Evolutionary conservation across 1,140 invertebrate species (phyloP).

Genomic region (Bombus consobrinus): DNA sequence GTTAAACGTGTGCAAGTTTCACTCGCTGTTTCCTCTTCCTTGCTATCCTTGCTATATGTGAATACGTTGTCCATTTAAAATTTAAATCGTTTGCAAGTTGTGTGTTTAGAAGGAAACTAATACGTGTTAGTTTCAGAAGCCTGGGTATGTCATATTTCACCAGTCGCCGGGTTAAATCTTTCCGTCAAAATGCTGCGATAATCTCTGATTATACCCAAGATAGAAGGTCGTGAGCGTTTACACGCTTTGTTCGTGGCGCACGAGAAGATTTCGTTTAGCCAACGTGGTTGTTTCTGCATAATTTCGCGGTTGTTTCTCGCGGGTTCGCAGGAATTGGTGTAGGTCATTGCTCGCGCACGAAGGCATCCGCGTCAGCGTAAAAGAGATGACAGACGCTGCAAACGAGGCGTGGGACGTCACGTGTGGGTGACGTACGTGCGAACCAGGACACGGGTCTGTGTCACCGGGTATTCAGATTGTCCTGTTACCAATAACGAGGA

Average conservation of each 20-base stretch:
- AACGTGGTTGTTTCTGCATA: background rate
- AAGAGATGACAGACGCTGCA: conserved; percentile 25
- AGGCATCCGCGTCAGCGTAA: background rate
- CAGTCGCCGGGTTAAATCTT: background rate
- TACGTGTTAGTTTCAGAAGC: background rate
- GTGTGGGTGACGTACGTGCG: conserved; percentile 59
- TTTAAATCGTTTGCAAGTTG: background rate
- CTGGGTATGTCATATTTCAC: background rate
- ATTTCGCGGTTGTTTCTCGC: background rate
- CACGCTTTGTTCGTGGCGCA: too few relatives aligned
- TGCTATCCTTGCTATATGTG: too few relatives aligned
- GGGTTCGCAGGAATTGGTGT: conserved; percentile 3
- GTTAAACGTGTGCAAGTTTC: background rate
- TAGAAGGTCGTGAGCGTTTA: background rate
- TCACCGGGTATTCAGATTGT: conserved; percentile 60
- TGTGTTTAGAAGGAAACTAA: background rate
- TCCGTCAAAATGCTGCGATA: background rate
- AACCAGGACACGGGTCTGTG: conserved; percentile 56
- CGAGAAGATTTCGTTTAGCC: background rate
- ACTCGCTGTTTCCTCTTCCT: background rate
- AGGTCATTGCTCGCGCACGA: conserved; percentile 10
- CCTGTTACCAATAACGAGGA: conserved; percentile 52
- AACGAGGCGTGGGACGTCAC: conserved; percentile 48
- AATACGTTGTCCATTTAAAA: background rate
- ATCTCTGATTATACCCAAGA: background rate